phyloP scores from a whole-genome alignment of 64 coral and sea anemone genomes.

The Orbicella faveolata region DNA sequence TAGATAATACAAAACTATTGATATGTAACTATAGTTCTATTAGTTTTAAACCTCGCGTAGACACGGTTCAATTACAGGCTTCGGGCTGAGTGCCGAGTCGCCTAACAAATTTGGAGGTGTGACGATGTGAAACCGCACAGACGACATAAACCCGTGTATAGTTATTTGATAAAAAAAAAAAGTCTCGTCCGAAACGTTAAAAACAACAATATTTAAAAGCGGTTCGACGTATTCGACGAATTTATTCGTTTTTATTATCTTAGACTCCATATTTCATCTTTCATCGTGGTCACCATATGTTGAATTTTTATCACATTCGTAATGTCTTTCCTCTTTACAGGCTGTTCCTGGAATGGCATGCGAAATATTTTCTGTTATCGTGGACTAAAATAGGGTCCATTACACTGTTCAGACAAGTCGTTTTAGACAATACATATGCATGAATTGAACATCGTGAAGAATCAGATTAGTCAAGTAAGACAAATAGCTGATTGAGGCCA shows the following conservation, averaged over 20 bases:
- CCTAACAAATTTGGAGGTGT: background rate
- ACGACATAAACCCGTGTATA: background rate
- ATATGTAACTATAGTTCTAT: background rate
- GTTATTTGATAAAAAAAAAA: background rate
- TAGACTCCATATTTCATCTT: background rate
- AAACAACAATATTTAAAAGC: background rate
- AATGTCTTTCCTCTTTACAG: background rate
- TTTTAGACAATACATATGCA: constrained; percentile 24
- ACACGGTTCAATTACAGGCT: too few species aligned
- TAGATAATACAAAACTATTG: too few species aligned
- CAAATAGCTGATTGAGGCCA: constrained; percentile 28
- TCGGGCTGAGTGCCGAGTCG: background rate
- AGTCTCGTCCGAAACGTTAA: background rate
- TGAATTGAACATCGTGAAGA: constrained; percentile 9
- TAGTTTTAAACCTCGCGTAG: background rate
- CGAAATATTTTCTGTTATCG: constrained; percentile 21
- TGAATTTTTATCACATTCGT: background rate
- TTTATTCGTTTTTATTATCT: background rate
- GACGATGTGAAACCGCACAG: background rate
- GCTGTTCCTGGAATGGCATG: background rate
- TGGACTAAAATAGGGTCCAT: background rate
- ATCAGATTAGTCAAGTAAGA: constrained; percentile 21
- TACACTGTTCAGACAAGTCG: background rate
- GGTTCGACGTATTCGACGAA: background rate
- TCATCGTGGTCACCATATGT: background rate